Evolutionary conservation across 2,888 invertebrate species (phyloP), one percentile per base, ranked within the genome.

Genomic region (Lissocephala sabroskyi): DNA sequence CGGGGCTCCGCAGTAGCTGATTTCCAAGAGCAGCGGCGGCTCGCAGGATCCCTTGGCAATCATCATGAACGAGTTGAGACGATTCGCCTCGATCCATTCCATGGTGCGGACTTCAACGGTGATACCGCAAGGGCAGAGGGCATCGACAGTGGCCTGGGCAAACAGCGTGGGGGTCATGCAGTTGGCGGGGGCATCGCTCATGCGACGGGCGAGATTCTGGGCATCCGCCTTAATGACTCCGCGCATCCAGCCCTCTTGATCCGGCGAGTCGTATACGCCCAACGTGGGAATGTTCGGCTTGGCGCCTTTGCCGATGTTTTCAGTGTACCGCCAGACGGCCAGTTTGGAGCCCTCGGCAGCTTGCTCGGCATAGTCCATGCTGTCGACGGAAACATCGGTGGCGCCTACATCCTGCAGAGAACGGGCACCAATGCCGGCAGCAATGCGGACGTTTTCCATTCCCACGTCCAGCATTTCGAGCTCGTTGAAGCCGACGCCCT

Each of bases 161-260:
- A 93, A 93, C 59, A 87, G 86, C 1, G 90, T 88, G 1, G 93
- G 93, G 0, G 92, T 92, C 89, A 93, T 89, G 64, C 88, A 85
- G 79, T 93, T 94, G 10, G 92, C 89, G 0, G 93, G 92, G 1
- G 89, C 88, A 70, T 93, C 92, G 64, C 88, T 88, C 1, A 93
- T 82, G 40, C 87, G 85, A 10, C 92, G 85, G 0, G 91, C 91
- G 70, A 91, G 85, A 80, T 93, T 93, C 81, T 93, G 93, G 0
- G 90, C 90, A 52, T 91, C 88, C 0, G 91, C 91, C 76, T 91
- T 88, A 49, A 89, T 87, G 3, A 86, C 79, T 3, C 93, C 93
- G 23, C 88, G 82, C 14, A 86, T 85, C 90, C 92, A 93, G 13
- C 85, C 83, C 53, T 87, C 86, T 6, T 83, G 75, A 53, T 87